Conservation (phyloP, 1,140 invertebrate genomes). For the Tyrophagus putrescentiae region DNA sequence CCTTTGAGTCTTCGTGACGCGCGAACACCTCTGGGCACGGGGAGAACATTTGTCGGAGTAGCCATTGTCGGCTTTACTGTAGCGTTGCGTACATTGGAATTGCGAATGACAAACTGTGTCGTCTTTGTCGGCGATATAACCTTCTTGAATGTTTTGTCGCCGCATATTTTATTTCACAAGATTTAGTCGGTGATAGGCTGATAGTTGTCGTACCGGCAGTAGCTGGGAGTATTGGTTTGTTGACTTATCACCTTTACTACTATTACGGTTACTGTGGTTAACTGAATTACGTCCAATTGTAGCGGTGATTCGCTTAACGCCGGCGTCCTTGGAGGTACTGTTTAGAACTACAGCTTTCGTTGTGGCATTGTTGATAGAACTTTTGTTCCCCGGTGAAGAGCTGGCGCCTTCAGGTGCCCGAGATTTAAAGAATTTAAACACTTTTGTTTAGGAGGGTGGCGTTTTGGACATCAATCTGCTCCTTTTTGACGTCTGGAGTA, state of each 20-base stretch:
- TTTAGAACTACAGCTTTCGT: constrained; percentile 3
- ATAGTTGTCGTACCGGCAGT: too few relatives aligned
- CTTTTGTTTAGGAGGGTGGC: constrained; percentile 4
- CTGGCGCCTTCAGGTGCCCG: not conserved
- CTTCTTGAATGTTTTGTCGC: constrained; percentile 10
- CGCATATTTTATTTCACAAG: constrained; percentile 11
- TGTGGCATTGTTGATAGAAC: not conserved
- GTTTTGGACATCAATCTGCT: not conserved
- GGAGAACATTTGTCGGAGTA: not conserved
- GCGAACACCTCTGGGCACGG: not conserved
- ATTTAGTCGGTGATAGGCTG: constrained; percentile 14
- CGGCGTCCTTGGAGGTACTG: not conserved
- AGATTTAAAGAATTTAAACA: constrained; percentile 18
- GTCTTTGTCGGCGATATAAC: not conserved
- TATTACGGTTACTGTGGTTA: not conserved
- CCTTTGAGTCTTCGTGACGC: constrained; percentile 12
- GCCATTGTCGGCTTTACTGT: not conserved
- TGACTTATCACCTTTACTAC: not conserved
- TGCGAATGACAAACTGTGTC: not conserved
- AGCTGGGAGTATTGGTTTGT: not conserved
- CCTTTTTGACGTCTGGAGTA: not conserved
- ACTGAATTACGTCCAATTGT: not conserved
- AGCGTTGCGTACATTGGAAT: constrained; percentile 2
- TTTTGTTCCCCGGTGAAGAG: not conserved
- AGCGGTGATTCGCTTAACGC: not conserved